Base-by-base conservation (phyloP, 2,797 vertebrate genomes). In the Parotocinclus haroldoi region DNA sequence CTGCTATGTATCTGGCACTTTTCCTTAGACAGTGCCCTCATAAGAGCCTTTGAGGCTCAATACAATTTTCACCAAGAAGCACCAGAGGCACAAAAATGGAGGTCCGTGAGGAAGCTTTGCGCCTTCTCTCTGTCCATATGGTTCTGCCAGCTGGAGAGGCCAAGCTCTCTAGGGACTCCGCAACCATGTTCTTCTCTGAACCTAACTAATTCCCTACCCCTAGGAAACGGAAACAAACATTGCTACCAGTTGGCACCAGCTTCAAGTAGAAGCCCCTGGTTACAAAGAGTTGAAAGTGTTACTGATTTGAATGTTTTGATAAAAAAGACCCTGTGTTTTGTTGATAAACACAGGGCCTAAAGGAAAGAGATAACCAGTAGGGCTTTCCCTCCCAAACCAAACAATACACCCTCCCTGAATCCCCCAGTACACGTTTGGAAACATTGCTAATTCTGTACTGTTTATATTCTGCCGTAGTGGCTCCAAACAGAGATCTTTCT, bases 401-500 rank as follows among this genome's bases (percentile, higher is more conserved):
- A 83, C 81, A 83, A 83, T 84, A 84, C 38, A n/a, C 57, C 48
- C 63, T 53, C 11, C 63, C 16, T 57, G 44, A 72, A 54, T 64
- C 58, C 71, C 66, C 44, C 49, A 42, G 65, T 12, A 48, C 51
- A 37, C 62, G 42, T 53, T 58, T 68, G 49, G 67, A 61, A 59
- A 70, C 63, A 55, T 7, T 46, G 55, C 52, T 71, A 42, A 62
- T 72, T 78, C 69, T 51, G 67, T 48, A 59, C 52, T 68, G 71
- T 75, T 66, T 78, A 76, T 80, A 78, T 78, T 83, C 68, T 58
- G 75, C 72, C 61, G 39, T 74, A 78, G 69, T 51, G 54, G 75
- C 72, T 82, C 83, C 85, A 85, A 87, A 86, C 76, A 80, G 74
- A 77, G 75, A 85, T 82, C 85, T 56, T 75, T 76, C 62, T 78